A percentile compares a stretch with the other conserved stretches of the same genome.
phyloP scores from a whole-genome alignment of 2,797 vertebrate genomes.

The Pygocentrus nattereri region DNA sequence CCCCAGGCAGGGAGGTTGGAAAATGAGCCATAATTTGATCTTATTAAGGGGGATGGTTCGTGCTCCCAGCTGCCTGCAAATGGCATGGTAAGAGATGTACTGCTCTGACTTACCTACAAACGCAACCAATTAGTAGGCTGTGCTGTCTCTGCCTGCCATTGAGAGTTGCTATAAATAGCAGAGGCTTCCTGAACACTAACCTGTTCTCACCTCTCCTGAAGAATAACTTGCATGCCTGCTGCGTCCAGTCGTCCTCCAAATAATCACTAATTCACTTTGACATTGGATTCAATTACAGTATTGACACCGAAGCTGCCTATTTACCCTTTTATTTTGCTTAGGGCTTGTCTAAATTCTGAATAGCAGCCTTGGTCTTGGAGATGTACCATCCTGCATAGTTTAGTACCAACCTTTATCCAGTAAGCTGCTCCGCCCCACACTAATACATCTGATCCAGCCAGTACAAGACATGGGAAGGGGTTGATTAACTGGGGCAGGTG shows the following conservation, averaged over 20 bases:
- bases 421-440: too few species aligned
- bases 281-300: conserved; percentile 21
- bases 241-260: conserved; percentile 37
- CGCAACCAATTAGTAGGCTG: conserved; percentile 69
- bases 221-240: conserved; percentile 49
- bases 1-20: conserved; percentile 53
- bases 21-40: conserved; percentile 67
- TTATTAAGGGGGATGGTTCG: conserved; percentile 55
- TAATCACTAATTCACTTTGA: conserved; percentile 46
- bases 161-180: conserved; percentile 76
- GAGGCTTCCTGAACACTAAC: conserved; percentile 63
- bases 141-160: conserved; percentile 59
- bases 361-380: too few species aligned
- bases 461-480: too few species aligned
- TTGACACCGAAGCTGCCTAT: neutral
- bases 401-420: too few species aligned
- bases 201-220: conserved; percentile 60
- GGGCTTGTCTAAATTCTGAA: neutral
- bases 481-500: too few species aligned
- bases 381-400: too few species aligned
- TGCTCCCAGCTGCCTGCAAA: conserved; percentile 48
- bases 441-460: too few species aligned
- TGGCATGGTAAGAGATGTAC: conserved; percentile 45
- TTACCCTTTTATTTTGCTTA: neutral
- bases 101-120: conserved; percentile 70